Evolutionary conservation across 2,113 vertebrate species (phyloP).

Genomic region (Crotophaga sulcirostris): DNA sequence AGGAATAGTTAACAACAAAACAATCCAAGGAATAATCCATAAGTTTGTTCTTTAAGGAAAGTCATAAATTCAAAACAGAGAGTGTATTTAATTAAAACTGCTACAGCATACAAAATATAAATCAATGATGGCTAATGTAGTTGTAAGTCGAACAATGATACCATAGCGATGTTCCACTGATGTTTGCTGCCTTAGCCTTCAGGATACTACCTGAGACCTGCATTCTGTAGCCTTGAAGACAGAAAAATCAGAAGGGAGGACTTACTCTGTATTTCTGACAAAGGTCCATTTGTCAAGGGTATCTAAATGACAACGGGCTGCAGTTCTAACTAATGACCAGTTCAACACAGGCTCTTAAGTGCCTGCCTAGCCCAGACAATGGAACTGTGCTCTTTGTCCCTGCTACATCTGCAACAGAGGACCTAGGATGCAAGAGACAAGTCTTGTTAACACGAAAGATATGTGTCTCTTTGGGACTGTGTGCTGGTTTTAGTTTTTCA

Average conservation of each 20-base stretch:
- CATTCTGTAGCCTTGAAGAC: not conserved
- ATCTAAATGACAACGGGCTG: not conserved
- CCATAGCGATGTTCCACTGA: not conserved
- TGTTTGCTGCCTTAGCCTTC: not conserved
- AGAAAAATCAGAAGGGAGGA: not conserved
- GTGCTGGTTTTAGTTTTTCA: not conserved
- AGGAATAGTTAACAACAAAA: not conserved
- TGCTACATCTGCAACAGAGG: not conserved
- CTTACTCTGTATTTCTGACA: not conserved
- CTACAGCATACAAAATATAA: not conserved
- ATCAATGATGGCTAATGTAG: not conserved
- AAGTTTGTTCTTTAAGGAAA: not conserved
- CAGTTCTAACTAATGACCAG: not conserved
- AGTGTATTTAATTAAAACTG: not conserved
- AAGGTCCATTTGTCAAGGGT: not conserved
- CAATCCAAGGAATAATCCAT: not conserved
- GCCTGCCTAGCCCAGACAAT: not conserved
- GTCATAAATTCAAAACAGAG: not conserved
- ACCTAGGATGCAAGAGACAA: fast-evolving
- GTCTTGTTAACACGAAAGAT: not conserved
- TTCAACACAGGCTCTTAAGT: not conserved
- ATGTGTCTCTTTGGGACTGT: not conserved
- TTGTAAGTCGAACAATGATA: not conserved
- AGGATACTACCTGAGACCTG: not conserved
- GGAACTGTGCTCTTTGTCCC: not conserved